Base-by-base conservation (phyloP, 2,113 vertebrate species). In the Gavia stellata region DNA sequence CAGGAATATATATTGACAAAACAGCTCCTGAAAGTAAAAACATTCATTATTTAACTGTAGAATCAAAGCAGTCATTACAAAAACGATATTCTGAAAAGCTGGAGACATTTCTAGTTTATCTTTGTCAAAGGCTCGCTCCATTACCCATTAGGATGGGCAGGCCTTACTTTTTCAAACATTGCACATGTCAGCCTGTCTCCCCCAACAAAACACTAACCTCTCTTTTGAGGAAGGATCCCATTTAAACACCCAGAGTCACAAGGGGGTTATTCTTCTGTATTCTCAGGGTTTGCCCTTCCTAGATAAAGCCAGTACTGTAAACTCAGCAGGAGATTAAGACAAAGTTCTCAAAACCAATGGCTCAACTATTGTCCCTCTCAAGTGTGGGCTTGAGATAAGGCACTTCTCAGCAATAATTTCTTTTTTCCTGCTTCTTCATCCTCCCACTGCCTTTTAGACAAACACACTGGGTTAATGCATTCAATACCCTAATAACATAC, bases 261-360 rank as follows among this genome's bases (percentile, higher is more conserved):
- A 93, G 61, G 56, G 45, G 33, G 49, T 56, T 85, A 62, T 72
- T 95, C 65, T 94, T 96, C 81, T 95, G 86, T 56, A 31, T 84
- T 95, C 86, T 44, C 44, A 79, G 83, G 77, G 65, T 58, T 96
- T 91, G 86, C 31, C 77, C 81, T 94, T 87, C 81, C 88, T 40
- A 89, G 95, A 96, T 94, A 96, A 97, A 92, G 66, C 81, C 83
- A 36, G 52, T 65, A 42, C 86, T 91, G 92, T 96, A 94, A 95
- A 94, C 95, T 96, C 74, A 91, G 86, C 83, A 85, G 58, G 83
- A 97, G 83, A 96, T 94, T 86, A 97, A 89, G 55, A 44, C 89
- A 63, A 83, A 94, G 71, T 93, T 90, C 87, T 85, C 81, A 80
- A 91, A 96, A 68, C 62, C 78, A 92, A 82, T 86, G 81, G 93